These are phyloP conservation scores for Patagioenas fasciata DNA, from an alignment of 2,113 vertebrate genomes.

Conservation along the genomic window DNA sequence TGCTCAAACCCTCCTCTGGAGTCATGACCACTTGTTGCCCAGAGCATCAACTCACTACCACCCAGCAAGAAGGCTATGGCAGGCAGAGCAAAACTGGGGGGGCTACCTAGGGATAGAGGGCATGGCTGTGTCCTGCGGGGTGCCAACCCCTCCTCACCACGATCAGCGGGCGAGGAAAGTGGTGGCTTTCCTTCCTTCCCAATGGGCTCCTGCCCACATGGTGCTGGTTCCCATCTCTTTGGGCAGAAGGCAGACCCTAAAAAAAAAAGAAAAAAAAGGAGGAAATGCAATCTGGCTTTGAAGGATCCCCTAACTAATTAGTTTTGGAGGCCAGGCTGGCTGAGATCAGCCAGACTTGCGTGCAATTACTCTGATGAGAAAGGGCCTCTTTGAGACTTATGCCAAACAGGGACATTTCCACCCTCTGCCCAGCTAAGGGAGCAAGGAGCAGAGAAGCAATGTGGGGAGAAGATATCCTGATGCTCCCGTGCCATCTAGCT, in stretches of 20 bases:
- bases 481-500: fast-evolving
- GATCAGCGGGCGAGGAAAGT: not conserved
- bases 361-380: not conserved
- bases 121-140: not conserved
- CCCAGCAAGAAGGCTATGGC: not conserved
- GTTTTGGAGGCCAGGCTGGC: not conserved
- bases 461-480: fast-evolving
- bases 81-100: not conserved
- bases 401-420: fast-evolving
- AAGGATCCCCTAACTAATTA: not conserved
- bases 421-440: not conserved
- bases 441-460: fast-evolving
- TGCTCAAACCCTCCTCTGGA: not conserved
- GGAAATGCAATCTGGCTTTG: not conserved
- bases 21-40: not conserved
- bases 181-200: not conserved
- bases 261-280: not conserved
- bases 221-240: not conserved
- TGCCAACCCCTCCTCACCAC: not conserved
- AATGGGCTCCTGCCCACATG: not conserved
- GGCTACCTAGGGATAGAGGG: not conserved
- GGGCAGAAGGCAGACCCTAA: not conserved
- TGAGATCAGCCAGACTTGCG: not conserved
- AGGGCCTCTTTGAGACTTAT: not conserved
- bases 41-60: not conserved